phyloP scores from a whole-genome alignment of 2,888 invertebrate species.

The Leptopilina myrica region DNA sequence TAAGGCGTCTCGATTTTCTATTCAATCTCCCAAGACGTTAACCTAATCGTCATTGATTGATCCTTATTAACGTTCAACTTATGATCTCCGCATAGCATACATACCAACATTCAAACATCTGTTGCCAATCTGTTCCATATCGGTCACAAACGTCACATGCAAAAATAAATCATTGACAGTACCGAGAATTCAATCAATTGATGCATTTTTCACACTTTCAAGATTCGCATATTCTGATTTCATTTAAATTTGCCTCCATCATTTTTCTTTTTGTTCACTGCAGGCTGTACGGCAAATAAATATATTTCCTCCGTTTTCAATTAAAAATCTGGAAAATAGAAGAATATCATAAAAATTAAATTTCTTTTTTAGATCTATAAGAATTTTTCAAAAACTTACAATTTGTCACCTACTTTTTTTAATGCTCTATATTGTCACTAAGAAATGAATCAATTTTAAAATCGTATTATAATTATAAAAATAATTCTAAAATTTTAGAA shows the following conservation, averaged over 20 bases:
- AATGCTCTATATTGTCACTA: no score
- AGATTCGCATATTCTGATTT: neutral
- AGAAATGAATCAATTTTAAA: no score
- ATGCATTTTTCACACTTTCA: conserved; percentile 26
- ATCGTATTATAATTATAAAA: no score
- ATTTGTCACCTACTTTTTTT: no score
- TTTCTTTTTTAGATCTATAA: no score
- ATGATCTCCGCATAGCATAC: conserved; percentile 67
- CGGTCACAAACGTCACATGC: conserved; percentile 60
- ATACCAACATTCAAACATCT: conserved; percentile 68
- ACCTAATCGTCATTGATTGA: conserved; percentile 71
- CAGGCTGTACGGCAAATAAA: no score
- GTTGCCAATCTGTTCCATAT: conserved; percentile 69
- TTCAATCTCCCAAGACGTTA: conserved; percentile 64
- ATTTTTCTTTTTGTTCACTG: neutral
- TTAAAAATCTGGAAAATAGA: no score
- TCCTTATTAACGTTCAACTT: conserved; percentile 67
- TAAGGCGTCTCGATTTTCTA: conserved; percentile 17
- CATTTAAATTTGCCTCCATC: neutral
- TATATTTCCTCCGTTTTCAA: no score
- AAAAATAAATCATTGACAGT: conserved; percentile 47
- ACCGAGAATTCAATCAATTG: conserved; percentile 34
- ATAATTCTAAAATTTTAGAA: no score
- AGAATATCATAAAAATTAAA: no score
- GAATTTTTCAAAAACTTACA: no score